phyloP scores from a whole-genome alignment of 2,888 invertebrate genomes.

The Acanthopleura granulata region DNA sequence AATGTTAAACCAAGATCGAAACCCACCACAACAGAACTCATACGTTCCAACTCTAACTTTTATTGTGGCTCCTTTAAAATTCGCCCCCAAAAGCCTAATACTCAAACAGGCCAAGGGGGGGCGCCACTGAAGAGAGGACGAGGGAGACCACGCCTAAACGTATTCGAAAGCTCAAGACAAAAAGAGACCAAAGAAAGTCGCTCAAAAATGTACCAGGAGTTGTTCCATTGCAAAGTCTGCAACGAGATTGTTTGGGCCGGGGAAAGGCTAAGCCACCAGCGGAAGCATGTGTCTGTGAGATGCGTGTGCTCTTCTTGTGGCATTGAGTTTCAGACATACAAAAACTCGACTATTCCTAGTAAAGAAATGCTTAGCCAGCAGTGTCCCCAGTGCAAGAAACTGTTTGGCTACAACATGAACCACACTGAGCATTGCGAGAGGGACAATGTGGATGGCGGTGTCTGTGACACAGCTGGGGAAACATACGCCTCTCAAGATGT shows the following conservation, averaged over 20 bases:
- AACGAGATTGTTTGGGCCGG: slow-evolving; percentile 26
- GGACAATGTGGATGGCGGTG: slow-evolving; percentile 19
- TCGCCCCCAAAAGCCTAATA: slow-evolving; percentile 26
- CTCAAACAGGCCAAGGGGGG: neutral
- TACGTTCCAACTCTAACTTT: slow-evolving; percentile 52
- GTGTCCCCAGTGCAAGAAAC: neutral
- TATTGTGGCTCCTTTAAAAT: slow-evolving; percentile 56
- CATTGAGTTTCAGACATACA: slow-evolving; percentile 22
- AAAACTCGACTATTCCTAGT: slow-evolving; percentile 8
- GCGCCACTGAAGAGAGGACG: slow-evolving; percentile 6
- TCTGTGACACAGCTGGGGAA: slow-evolving; percentile 21
- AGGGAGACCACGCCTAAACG: neutral
- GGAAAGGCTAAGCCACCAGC: slow-evolving; percentile 32
- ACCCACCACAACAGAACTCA: slow-evolving; percentile 47
- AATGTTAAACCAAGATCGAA: slow-evolving; percentile 50
- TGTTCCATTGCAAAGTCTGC: slow-evolving; percentile 55
- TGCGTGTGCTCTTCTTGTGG: slow-evolving; percentile 39
- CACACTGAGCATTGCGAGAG: neutral
- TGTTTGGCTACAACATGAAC: neutral
- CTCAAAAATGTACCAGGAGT: slow-evolving; percentile 44
- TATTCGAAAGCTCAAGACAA: neutral
- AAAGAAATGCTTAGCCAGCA: slow-evolving; percentile 7
- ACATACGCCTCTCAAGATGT: neutral
- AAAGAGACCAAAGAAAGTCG: neutral
- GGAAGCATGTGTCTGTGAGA: slow-evolving; percentile 37